Base-by-base conservation (phyloP, 92 coral and sea anemone species). In the Porites evermanni region DNA sequence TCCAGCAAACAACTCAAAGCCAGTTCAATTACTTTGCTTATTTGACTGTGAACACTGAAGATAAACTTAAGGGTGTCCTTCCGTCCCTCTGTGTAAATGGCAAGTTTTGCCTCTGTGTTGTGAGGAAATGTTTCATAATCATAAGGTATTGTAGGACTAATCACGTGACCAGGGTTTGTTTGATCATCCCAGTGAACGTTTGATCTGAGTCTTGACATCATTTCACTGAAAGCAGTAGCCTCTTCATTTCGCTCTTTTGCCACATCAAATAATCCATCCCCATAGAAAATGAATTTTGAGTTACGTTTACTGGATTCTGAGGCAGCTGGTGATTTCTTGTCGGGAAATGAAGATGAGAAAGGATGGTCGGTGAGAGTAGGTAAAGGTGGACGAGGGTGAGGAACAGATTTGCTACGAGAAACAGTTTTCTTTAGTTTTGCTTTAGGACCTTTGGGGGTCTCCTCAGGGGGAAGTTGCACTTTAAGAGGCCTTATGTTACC, bases 231-330 rank as follows among this genome's bases (percentile, higher is more conserved):
- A 26, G 96, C 99, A 73, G 88, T 74, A 47, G 96, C 97, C 85
- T 97, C 99, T 53, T 94, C 95, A 59, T 95, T 92, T 24, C 99
- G 78, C 79, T 95, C 99, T 81, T 93, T 96, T 54, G 98, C 96
- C 75, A 95, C 94, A 87, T 97, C 99, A 90, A 95, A 97, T 11
- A 97, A 77, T 8, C 99, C 98, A 70, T 91, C 99, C 7, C 94
- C 98, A 84, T 81, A 94, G 70, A 91, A 94, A 60, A 89, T 70
- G 38, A 89, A 81, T 78, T 77, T 87, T 5, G 82, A 63, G 32
- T 53, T 78, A 1, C 80, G 71, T 17, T 67, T 84, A 80, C 58
- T 38, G 68, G 87, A 70, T 65, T 70, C 74, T 12, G 67, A 61
- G 8, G 75, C 69, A 18, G 81, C 66, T 21, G 76, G 88, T 77